Percentiles rank a stretch among this genome's conserved stretches.
phyloP scores from a whole-genome alignment of 2,797 vertebrate genomes.

The Pelobates cultripes region DNA sequence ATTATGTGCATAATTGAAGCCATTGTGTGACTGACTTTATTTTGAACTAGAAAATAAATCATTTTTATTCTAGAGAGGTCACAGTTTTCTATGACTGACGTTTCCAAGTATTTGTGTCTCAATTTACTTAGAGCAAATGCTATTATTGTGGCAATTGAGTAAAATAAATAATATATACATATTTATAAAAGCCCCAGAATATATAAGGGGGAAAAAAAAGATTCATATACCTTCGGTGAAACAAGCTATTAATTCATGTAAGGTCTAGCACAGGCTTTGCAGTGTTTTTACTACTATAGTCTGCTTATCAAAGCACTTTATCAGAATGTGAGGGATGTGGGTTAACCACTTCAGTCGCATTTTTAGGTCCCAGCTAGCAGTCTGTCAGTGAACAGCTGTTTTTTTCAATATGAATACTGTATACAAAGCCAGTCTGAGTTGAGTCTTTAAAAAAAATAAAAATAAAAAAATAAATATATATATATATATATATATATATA shows the following conservation, averaged over 20 bases:
- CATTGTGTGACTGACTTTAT: constrained; percentile 51
- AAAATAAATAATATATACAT: constrained; percentile 17
- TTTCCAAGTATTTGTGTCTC: constrained; percentile 39
- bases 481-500: no score
- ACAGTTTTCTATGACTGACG: constrained; percentile 26
- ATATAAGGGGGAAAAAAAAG: no score
- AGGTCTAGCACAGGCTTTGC: constrained; percentile 75
- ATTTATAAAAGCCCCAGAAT: no score
- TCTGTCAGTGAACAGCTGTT: constrained; percentile 91
- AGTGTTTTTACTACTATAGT: constrained; percentile 76
- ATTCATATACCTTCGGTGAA: constrained; percentile 58
- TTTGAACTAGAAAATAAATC: constrained; percentile 38
- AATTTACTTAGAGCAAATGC: constrained; percentile 55
- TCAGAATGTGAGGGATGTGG: constrained; percentile 90
- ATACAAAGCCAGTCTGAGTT: constrained; percentile 65
- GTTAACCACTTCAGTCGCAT: constrained; percentile 82
- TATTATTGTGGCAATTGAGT: constrained; percentile 40
- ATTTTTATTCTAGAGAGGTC: constrained; percentile 15
- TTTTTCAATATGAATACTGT: constrained; percentile 78
- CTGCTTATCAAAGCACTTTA: constrained; percentile 98
- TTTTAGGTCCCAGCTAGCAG: constrained; percentile 75
- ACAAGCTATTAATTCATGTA: constrained; percentile 85
- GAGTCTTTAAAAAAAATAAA: not conserved
- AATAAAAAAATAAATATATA: no score
- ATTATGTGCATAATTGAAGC: constrained; percentile 37